Base-by-base conservation (phyloP, 1,140 invertebrate species). In the Parapsyche elsis region DNA sequence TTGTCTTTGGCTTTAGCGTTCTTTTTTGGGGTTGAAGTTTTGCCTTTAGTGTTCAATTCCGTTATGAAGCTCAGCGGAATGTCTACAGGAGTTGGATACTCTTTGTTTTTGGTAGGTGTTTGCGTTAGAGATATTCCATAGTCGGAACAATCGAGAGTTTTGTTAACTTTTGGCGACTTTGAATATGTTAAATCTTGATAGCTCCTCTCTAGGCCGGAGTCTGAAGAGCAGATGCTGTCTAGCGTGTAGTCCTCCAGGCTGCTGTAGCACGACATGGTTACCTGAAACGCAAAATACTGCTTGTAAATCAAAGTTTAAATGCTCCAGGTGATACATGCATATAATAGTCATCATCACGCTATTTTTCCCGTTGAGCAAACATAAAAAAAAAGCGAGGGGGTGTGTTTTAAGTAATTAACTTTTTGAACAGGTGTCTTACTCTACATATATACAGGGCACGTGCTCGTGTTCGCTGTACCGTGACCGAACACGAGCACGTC, bases 171-270 rank as follows among this genome's bases (percentile, higher is more conserved):
- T 12, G 64, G 57, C 0, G 80, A 79, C n/a, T 19, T 81, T n/a
- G 46, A 30, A 23, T 61, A 46, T 5, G 70, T 75, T 30, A 82
- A 71, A 74, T 82, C 79, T 61, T 79, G 75, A 45, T 90, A 92
- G 80, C 90, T 91, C 76, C 91, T 91, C 76, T 93, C 92, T 82
- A 93, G 91, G 49, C 93, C 93, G 0, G 92, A 93, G 83, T 93
- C 92, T 59, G 91, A 92, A 49, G 92, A 93, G 81, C 92, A 93
- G n/a, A 91, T 90, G 53, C 92, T 90, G 83, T 91, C 92, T 71
- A 86, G 87, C 30, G 85, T 86, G 49, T 86, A 85, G 78, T 86
- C 81, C 23, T 85, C 84, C 71, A 84, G 87, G 78, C 85, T 86
- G 79, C 85, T 86, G 61, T 86, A 86, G 75, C 86, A 86, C 9